These are phyloP conservation scores for Nesidiocoris tenuis DNA, from an alignment of 2,888 invertebrate genomes.

Conservation along the genomic window DNA sequence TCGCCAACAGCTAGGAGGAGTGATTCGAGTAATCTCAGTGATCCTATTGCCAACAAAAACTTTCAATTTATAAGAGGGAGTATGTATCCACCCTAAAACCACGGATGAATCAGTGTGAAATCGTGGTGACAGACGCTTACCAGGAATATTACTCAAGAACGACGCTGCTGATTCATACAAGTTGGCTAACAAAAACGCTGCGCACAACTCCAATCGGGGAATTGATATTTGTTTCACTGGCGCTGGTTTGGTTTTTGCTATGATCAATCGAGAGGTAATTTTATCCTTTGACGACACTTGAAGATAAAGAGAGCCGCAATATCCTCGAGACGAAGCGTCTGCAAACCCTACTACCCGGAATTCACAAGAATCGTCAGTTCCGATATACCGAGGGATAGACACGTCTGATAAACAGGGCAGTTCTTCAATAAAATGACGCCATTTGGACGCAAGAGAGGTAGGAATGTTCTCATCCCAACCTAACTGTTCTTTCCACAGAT, in stretches of 20 bases:
- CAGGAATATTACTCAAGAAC: not conserved
- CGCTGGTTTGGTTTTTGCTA: slow-evolving; percentile 43
- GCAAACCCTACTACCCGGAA: not conserved
- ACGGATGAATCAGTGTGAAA: slow-evolving; percentile 43
- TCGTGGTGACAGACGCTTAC: not conserved
- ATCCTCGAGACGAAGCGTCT: slow-evolving; percentile 9
- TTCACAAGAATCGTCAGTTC: too few relatives aligned
- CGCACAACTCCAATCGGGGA: too few relatives aligned
- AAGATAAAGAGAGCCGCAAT: slow-evolving; percentile 2
- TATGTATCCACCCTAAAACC: slow-evolving; percentile 42
- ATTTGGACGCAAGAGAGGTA: too few relatives aligned
- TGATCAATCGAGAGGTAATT: slow-evolving; percentile 9
- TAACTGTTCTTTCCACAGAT: not conserved
- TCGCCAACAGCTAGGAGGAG: slow-evolving; percentile 48
- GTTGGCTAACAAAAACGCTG: slow-evolving; percentile 37
- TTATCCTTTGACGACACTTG: not conserved
- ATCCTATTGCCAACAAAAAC: slow-evolving; percentile 43
- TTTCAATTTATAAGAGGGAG: slow-evolving; percentile 31
- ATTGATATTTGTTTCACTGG: slow-evolving; percentile 35
- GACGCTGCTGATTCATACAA: not conserved
- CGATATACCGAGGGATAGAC: too few relatives aligned
- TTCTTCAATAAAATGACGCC: too few relatives aligned
- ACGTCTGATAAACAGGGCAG: too few relatives aligned
- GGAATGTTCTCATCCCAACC: not conserved
- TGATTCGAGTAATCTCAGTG: slow-evolving; percentile 6